These are phyloP conservation scores for Patagioenas fasciata DNA, from an alignment of 2,113 vertebrate genomes.

Conservation along the genomic window DNA sequence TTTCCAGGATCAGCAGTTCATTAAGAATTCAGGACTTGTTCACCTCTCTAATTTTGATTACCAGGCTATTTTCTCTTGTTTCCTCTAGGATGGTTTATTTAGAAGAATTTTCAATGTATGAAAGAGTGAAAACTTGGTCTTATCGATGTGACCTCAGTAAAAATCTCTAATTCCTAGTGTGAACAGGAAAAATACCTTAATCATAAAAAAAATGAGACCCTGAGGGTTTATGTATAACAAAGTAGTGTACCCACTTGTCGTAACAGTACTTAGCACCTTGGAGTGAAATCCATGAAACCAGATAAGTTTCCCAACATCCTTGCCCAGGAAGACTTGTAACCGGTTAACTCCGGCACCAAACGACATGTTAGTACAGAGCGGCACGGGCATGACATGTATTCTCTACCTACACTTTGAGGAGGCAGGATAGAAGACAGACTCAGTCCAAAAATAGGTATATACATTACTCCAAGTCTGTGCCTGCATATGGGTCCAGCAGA, in stretches of 20 bases:
- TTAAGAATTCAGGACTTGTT: not conserved
- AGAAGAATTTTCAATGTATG: not conserved
- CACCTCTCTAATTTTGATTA: not conserved
- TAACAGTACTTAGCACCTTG: not conserved
- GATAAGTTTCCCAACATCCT: not conserved
- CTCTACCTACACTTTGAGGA: not conserved
- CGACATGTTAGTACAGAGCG: not conserved
- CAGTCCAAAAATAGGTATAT: not conserved
- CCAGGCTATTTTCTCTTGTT: not conserved
- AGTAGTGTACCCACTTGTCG: not conserved
- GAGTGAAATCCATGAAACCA: not conserved
- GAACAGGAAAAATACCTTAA: not conserved
- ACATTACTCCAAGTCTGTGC: not conserved
- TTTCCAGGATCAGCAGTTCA: not conserved
- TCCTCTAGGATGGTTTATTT: not conserved
- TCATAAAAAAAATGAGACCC: not conserved
- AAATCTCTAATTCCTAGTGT: not conserved
- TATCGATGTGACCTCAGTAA: not conserved
- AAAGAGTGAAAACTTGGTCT: not conserved
- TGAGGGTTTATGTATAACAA: not conserved
- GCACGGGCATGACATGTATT: not conserved
- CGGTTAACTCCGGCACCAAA: not conserved
- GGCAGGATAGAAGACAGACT: not conserved
- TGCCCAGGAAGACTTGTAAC: not conserved
- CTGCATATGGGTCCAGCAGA: not conserved